Evolutionary conservation across 2,888 invertebrate species (phyloP), one percentile per base, ranked within the genome.

Genomic region (Pyrgus malvae): DNA sequence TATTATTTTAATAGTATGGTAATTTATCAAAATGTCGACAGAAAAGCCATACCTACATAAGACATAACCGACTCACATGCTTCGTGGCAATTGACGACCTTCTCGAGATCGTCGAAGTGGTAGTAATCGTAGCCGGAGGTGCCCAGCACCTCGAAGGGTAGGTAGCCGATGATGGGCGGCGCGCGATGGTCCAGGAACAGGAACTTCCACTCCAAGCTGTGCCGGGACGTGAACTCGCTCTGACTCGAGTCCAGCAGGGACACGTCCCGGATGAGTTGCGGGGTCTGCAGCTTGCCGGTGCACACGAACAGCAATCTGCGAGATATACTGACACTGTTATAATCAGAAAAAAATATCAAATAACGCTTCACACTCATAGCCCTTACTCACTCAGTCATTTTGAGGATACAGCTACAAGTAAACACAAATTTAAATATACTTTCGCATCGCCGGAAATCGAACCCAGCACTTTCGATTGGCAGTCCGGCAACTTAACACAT

Each of bases 41-140:
- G n/a, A n/a, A n/a, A 21, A 21, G 21, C 3, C 21, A 6, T 21
- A 21, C n/a, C n/a, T n/a, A n/a, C n/a, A 21, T 21, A 3, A 21
- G 6, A 21, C 9, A 27, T 27, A 27, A 9, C 8, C 2, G 2
- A 92, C 95, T 93, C 87, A 97, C 97, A 84, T 48, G 95, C 94
- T 84, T 97, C 96, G 76, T 98, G 98, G 64, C 97, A 97, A 3
- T 91, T 91, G 6, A 96, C 93, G 1, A 98, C 95, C 74, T 95
- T 95, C 59, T 98, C 97, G 59, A 98, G 86, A 78, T 98, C 98
- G 74, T 98, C 98, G 44, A 97, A 95, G 77, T 98, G 98, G 72
- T 98, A 98, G 76, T 98, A 98, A 76, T 98, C 98, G 77, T 98
- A 98, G 1, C 98, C 98, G 0, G 98, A 98, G 0, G 98, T 98